Percentiles rank a stretch among this genome's conserved stretches.
Evolutionary conservation across 2,797 vertebrate species (phyloP).

Genomic region (Argya squamiceps): DNA sequence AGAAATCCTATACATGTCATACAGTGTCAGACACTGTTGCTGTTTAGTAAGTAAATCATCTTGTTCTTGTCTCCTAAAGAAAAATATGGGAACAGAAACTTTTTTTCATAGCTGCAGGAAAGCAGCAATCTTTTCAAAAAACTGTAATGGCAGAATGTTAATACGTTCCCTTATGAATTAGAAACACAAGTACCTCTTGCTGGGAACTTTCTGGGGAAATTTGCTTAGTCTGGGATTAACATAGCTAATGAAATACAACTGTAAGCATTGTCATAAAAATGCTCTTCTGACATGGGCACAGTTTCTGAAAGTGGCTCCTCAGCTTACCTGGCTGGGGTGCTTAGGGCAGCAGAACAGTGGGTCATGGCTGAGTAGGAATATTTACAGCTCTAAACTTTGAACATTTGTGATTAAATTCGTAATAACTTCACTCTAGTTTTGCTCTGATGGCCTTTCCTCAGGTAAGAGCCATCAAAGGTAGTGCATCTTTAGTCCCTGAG

Average conservation of each 20-base stretch:
- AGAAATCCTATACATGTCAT: not conserved
- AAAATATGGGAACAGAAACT: not conserved
- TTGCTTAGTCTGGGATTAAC: conserved; percentile 1
- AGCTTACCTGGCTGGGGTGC: not conserved
- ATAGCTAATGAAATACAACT: not conserved
- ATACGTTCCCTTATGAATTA: not conserved
- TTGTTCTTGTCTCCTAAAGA: not conserved
- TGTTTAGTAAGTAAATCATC: not conserved
- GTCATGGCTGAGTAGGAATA: not conserved
- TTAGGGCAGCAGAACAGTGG: not conserved
- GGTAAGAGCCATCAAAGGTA: not conserved
- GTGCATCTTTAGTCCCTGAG: not conserved
- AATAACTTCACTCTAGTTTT: not conserved
- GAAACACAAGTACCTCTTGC: not conserved
- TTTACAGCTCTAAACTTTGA: not conserved
- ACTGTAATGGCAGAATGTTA: not conserved
- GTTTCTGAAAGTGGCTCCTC: not conserved
- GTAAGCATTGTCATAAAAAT: not conserved
- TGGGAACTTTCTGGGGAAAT: not conserved
- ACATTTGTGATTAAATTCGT: not conserved
- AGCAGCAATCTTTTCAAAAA: not conserved
- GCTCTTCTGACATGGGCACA: not conserved
- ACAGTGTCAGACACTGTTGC: not conserved
- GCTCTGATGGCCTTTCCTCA: not conserved
- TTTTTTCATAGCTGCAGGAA: not conserved